Evolutionary conservation across 2,797 vertebrate species (phyloP).

Genomic region (Coendou prehensilis): DNA sequence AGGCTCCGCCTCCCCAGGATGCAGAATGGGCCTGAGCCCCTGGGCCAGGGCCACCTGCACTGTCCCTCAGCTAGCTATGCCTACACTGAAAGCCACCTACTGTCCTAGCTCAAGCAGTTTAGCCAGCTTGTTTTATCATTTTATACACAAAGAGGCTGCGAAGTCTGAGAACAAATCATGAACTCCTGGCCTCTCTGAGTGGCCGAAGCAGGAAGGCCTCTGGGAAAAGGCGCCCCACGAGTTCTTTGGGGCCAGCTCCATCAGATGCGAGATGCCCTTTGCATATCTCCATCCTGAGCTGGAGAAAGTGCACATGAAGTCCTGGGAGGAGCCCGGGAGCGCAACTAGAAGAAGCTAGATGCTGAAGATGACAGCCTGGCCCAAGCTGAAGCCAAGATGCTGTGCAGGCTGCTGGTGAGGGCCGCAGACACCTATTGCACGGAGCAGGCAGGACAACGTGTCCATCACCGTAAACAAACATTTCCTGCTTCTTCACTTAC

Average conservation of each 20-base stretch:
- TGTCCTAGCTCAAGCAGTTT: neutral
- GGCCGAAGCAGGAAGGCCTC: neutral
- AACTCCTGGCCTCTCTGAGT: neutral
- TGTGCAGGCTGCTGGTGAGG: neutral
- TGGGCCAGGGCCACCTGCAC: neutral
- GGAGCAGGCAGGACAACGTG: neutral
- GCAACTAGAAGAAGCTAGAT: neutral
- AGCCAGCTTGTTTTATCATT: neutral
- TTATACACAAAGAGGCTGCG: slow-evolving; percentile 17
- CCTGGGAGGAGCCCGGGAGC: neutral
- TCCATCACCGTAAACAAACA: neutral
- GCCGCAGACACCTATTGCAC: neutral
- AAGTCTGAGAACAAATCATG: neutral
- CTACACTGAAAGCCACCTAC: neutral
- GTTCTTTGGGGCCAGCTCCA: neutral
- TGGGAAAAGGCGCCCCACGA: neutral
- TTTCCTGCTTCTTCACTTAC: neutral
- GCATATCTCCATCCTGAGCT: neutral
- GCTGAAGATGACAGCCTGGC: slow-evolving; percentile 27
- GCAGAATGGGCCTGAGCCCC: neutral
- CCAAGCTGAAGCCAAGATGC: neutral
- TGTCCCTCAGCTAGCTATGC: neutral
- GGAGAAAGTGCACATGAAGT: neutral
- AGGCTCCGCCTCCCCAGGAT: neutral
- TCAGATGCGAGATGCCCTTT: neutral